Base-by-base conservation (phyloP, 2,888 invertebrate genomes). In the Octonoba sinensis region DNA sequence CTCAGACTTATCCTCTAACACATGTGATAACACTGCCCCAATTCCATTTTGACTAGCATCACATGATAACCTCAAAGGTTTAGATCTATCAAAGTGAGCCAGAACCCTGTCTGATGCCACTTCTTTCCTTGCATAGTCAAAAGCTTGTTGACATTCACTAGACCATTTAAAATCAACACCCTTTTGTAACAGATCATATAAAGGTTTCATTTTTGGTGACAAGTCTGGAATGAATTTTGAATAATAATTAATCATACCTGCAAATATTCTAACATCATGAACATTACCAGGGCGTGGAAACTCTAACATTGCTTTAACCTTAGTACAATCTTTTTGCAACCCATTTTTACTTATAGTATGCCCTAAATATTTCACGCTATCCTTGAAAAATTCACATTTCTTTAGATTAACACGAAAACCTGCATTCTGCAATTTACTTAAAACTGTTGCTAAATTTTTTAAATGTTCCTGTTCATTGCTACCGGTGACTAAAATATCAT, bases 151-250 rank as follows among this genome's bases (percentile, higher is more conserved):
- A 62, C 27, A 62, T 27, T 62, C 24, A 13, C 12, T 27, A 62
- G 62, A 11, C 36, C 62, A 62, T 62, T 62, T 22, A 12, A 62
- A 62, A 1, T 62, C 36, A 15, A 36, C 62, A 62, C 15, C 62
- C 15, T 62, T 62, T 62, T 62, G 62, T 36, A 62, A 62, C 6
- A 62, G 24, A 62, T 62, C 62, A 62, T 62, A 62, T 24, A 62
- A 62, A 3, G 62, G 27, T 62, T 62, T 62, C 62, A 62, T 27
- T 36, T 24, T 62, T 1, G 62, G 36, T 22, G 62, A 11, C 24
- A 62, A 27, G 16, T 62, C 36, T 24, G 27, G 4, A 27, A 62
- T 24, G 36, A 62, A 62, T 13, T 24, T 62, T 27, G 62, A 22
- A 62, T 62, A 62, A 62, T 62, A 62, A 27, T 62, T 62, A 22